Conservation (phyloP, 2,797 vertebrate species). For the Emydoidea blandingii region DNA sequence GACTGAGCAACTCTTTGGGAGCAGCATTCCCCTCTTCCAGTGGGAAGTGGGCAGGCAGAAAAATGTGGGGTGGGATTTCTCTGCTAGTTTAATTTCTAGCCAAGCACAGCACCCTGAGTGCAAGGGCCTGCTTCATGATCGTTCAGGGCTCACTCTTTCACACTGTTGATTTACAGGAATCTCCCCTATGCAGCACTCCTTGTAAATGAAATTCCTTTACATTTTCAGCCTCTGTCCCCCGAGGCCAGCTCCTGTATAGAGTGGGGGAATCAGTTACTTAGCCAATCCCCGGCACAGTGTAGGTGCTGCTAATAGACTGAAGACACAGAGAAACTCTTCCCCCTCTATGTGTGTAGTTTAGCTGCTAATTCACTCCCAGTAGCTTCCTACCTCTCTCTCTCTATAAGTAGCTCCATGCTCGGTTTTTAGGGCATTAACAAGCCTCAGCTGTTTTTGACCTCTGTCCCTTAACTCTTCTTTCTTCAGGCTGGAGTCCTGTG, state of each 20-base stretch:
- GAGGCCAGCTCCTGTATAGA: neutral
- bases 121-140: neutral
- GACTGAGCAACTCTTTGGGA: neutral
- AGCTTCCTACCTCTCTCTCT: neutral
- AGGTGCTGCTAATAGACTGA: neutral
- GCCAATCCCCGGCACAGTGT: neutral
- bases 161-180: neutral
- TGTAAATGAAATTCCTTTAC: neutral
- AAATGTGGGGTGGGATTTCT: slow-evolving; percentile 14
- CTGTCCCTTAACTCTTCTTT: neutral
- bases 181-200: neutral
- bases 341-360: rapidly evolving
- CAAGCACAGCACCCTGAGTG: neutral
- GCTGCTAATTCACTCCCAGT: neutral
- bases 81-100: neutral
- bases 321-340: neutral
- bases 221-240: neutral
- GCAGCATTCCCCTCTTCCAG: neutral
- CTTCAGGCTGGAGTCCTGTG: neutral
- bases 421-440: neutral
- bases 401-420: neutral
- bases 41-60: neutral
- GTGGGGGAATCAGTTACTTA: neutral
- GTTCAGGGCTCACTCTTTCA: neutral
- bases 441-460: neutral